Percentiles rank a stretch among this genome's conserved stretches.
These are phyloP conservation scores for Ochropacha duplaris DNA, from an alignment of 2,888 invertebrate genomes.

Conservation along the genomic window DNA sequence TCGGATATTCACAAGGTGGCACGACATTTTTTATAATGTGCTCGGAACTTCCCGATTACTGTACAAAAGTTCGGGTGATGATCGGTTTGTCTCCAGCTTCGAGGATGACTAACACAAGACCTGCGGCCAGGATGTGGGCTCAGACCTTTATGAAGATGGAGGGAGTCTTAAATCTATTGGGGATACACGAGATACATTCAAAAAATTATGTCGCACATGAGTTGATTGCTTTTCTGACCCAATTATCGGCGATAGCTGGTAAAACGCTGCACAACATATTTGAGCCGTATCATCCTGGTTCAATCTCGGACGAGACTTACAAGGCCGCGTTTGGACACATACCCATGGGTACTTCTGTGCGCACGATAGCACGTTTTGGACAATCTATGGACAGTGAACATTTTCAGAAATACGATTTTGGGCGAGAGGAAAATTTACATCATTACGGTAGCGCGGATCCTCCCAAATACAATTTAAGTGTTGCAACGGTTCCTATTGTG, in stretches of 20 bases:
- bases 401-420: neutral
- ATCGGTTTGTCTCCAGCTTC: conserved; percentile 86
- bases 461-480: neutral
- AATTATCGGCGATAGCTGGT: neutral
- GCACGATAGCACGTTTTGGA: neutral
- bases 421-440: neutral
- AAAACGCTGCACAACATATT: neutral
- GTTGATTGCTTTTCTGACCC: conserved; percentile 35
- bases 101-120: conserved; percentile 68
- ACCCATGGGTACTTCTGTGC: neutral
- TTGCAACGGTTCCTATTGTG: neutral
- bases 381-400: neutral
- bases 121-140: conserved; percentile 27
- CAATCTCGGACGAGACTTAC: neutral
- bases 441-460: neutral
- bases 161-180: neutral
- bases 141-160: conserved; percentile 16
- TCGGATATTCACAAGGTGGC: conserved; percentile 91
- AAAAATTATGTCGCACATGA: conserved; percentile 38
- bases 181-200: neutral
- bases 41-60: conserved; percentile 84
- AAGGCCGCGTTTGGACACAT: neutral
- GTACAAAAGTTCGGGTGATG: conserved; percentile 83
- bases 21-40: conserved; percentile 86
- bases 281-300: neutral